Percentiles rank a stretch among this genome's conserved stretches.
Conservation (phyloP, 2,888 invertebrate genomes). For the Andrena flavipes region DNA sequence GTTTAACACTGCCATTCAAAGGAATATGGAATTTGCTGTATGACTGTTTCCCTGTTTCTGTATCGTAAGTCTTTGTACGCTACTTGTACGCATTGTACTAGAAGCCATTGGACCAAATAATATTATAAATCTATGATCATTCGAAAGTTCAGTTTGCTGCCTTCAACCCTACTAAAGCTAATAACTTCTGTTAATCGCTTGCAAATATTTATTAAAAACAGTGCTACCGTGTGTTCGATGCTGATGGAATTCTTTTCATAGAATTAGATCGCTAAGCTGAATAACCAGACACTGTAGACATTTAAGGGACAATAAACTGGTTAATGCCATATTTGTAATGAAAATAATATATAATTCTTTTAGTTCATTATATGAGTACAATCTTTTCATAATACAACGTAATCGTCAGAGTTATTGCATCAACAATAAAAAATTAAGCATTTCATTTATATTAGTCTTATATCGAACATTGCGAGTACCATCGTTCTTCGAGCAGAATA, state of each 20-base stretch:
- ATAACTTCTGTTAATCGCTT: not conserved
- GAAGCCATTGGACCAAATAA: not conserved
- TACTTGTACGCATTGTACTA: not conserved
- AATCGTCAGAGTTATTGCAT: not conserved
- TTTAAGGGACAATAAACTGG: not conserved
- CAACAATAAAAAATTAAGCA: not conserved
- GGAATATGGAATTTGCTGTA: not conserved
- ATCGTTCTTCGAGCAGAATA: not conserved
- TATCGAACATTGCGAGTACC: not conserved
- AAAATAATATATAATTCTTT: conserved; percentile 21
- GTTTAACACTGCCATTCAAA: conserved; percentile 1
- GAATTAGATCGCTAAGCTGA: not conserved
- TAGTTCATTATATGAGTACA: not conserved
- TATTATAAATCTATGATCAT: not conserved
- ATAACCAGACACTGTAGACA: not conserved
- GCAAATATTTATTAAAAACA: not conserved
- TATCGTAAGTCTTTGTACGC: not conserved
- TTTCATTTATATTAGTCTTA: conserved; percentile 21
- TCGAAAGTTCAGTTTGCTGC: not conserved
- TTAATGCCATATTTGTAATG: not conserved
- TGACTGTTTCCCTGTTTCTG: not conserved
- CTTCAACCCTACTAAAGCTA: not conserved
- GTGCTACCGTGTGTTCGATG: no score
- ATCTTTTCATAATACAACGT: conserved; percentile 6
- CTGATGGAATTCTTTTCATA: not conserved